Conservation (phyloP, 1,140 invertebrate genomes). For the Scaptomyza pallida region DNA sequence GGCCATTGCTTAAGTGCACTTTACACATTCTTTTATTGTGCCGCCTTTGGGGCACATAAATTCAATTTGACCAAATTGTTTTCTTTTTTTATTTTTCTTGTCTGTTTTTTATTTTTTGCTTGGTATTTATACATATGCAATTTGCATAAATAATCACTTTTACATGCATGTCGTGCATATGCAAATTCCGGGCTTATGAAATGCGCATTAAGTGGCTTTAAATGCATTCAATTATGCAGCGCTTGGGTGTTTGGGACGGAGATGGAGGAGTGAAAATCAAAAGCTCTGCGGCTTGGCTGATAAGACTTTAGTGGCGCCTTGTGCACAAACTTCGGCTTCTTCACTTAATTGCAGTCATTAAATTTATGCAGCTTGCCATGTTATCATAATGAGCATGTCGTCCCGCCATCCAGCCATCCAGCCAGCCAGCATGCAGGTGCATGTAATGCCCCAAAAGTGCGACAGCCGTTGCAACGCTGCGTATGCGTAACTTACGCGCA, state of each 20-base stretch:
- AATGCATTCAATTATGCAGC: conserved; percentile 78
- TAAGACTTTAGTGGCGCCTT: conserved; percentile 61
- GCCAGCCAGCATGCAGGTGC: conserved; percentile 4
- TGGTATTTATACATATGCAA: conserved; percentile 56
- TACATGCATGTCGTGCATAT: conserved; percentile 56
- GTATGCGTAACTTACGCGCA: conserved; percentile 27
- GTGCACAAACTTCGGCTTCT: conserved; percentile 70
- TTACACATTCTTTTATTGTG: conserved; percentile 74
- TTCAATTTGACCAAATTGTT: conserved; percentile 75
- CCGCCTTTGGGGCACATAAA: conserved; percentile 68
- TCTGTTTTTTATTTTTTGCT: conserved; percentile 16
- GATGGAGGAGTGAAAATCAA: neutral
- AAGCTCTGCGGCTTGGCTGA: conserved; percentile 53
- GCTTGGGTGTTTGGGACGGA: conserved; percentile 17
- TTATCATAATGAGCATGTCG: conserved; percentile 62
- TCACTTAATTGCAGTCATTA: conserved; percentile 77
- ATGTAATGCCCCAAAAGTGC: conserved; percentile 12
- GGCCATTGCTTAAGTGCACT: conserved; percentile 74
- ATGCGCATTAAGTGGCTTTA: conserved; percentile 79
- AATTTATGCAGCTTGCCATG: conserved; percentile 70
- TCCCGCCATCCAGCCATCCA: neutral
- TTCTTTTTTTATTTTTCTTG: conserved; percentile 25
- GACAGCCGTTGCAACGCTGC: conserved; percentile 4
- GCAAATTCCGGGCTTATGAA: conserved; percentile 58
- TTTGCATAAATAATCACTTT: conserved; percentile 81